phyloP scores from a whole-genome alignment of 2,113 vertebrate genomes.

The Brachyistius frenatus region DNA sequence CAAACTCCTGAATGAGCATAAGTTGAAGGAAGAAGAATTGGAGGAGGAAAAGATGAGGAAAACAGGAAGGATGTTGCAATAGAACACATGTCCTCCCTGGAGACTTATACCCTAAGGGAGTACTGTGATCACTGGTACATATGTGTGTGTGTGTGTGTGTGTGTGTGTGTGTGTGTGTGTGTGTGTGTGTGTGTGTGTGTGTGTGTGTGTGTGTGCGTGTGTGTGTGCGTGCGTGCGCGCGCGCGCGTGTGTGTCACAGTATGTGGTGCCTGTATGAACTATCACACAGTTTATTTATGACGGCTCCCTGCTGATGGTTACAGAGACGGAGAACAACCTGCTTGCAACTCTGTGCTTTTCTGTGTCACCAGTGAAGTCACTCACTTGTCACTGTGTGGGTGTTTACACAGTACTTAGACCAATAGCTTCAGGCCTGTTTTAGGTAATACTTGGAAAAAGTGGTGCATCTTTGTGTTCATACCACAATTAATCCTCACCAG shows the following conservation, averaged over 20 bases:
- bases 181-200: slow-evolving; percentile 6
- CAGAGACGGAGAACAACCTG: slow-evolving; percentile 53
- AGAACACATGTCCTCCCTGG: slow-evolving; percentile 59
- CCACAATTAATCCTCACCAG: too few species aligned
- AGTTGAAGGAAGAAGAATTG: slow-evolving; percentile 12
- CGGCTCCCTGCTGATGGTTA: slow-evolving; percentile 58
- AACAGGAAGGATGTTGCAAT: slow-evolving; percentile 61
- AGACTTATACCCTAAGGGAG: slow-evolving; percentile 65
- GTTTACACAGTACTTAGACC: slow-evolving; percentile 15
- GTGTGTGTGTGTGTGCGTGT: slow-evolving; percentile 9
- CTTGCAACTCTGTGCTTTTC: slow-evolving; percentile 46
- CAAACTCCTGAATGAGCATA: slow-evolving; percentile 55
- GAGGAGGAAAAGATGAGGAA: slow-evolving; percentile 13
- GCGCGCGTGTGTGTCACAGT: slow-evolving; percentile 63
- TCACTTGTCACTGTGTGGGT: slow-evolving; percentile 25
- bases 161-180: not conserved
- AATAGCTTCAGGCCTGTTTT: slow-evolving; percentile 19
- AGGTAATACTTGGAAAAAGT: not conserved
- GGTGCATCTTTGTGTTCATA: not conserved
- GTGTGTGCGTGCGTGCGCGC: too few species aligned
- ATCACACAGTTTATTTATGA: slow-evolving; percentile 81
- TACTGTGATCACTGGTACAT: slow-evolving; percentile 67
- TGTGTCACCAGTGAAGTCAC: slow-evolving; percentile 19
- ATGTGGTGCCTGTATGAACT: slow-evolving; percentile 73
- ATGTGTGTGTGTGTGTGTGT: slow-evolving; percentile 14